A percentile compares a stretch with the other conserved stretches of the same genome.
These are phyloP conservation scores for Elgaria multicarinata DNA, from an alignment of 2,113 vertebrate genomes.

Conservation along the genomic window DNA sequence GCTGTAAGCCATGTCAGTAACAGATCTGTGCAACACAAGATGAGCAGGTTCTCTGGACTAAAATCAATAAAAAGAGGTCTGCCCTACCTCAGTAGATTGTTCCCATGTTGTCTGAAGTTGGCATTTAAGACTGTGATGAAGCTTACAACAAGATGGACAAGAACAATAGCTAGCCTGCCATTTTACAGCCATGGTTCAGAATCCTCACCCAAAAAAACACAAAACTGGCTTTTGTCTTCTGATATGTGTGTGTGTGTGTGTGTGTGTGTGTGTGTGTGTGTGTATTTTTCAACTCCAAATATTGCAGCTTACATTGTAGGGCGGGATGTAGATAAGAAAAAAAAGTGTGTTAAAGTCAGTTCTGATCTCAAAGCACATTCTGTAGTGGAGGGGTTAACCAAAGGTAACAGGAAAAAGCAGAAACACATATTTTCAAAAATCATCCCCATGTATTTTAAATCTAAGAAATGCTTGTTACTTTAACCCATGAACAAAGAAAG, in stretches of 20 bases:
- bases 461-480: conserved; percentile 37
- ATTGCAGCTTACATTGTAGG: background rate
- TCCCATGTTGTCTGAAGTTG: background rate
- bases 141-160: background rate
- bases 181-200: background rate
- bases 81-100: background rate
- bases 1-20: background rate
- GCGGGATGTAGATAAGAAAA: background rate
- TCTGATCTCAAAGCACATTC: conserved; percentile 38
- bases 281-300: background rate
- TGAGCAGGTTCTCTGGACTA: background rate
- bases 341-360: conserved; percentile 46
- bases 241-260: background rate
- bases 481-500: conserved; percentile 51
- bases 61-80: background rate
- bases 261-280: too few species aligned
- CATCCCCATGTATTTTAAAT: conserved; percentile 18
- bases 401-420: conserved; percentile 52
- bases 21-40: background rate
- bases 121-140: background rate
- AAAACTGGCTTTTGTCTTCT: background rate
- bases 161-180: background rate
- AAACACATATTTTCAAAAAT: conserved; percentile 34
- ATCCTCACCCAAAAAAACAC: background rate
- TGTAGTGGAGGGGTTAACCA: conserved; percentile 41